phyloP scores from a whole-genome alignment of 1,140 invertebrate species.

The Microplitis mediator region DNA sequence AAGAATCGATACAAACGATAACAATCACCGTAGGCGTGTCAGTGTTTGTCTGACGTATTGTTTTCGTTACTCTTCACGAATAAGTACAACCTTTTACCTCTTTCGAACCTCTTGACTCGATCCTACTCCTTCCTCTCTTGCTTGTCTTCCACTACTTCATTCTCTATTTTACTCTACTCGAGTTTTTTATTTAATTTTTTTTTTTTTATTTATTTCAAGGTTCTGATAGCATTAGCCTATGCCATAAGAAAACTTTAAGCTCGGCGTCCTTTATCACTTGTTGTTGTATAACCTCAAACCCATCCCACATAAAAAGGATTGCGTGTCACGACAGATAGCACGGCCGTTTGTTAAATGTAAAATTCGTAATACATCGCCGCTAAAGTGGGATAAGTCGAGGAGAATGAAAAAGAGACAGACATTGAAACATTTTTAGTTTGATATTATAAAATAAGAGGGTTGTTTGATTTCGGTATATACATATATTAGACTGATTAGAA shows the following conservation, averaged over 20 bases:
- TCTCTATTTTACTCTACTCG: neutral
- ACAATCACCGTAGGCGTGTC: slow-evolving; percentile 21
- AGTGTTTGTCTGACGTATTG: slow-evolving; percentile 18
- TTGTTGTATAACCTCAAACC: slow-evolving; percentile 30
- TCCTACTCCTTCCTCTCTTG: neutral
- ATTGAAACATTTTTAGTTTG: neutral
- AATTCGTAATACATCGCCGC: slow-evolving; percentile 60
- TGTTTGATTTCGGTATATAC: no score
- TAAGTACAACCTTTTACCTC: neutral
- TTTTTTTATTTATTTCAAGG: slow-evolving; percentile 17
- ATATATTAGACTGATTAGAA: no score
- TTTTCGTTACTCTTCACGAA: slow-evolving; percentile 4
- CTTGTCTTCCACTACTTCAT: neutral
- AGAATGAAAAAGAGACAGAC: slow-evolving; percentile 25
- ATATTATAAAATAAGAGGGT: no score
- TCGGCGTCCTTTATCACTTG: slow-evolving; percentile 43
- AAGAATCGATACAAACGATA: slow-evolving; percentile 23
- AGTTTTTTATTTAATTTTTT: slow-evolving; percentile 11
- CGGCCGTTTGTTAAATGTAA: slow-evolving; percentile 59
- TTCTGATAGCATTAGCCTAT: neutral
- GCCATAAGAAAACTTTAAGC: slow-evolving; percentile 22
- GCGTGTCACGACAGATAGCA: slow-evolving; percentile 56
- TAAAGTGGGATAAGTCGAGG: slow-evolving; percentile 58
- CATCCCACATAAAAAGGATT: slow-evolving; percentile 41
- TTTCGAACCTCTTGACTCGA: neutral